These are phyloP conservation scores for Synergus japonicus DNA, from an alignment of 2,888 invertebrate species.

Conservation along the genomic window DNA sequence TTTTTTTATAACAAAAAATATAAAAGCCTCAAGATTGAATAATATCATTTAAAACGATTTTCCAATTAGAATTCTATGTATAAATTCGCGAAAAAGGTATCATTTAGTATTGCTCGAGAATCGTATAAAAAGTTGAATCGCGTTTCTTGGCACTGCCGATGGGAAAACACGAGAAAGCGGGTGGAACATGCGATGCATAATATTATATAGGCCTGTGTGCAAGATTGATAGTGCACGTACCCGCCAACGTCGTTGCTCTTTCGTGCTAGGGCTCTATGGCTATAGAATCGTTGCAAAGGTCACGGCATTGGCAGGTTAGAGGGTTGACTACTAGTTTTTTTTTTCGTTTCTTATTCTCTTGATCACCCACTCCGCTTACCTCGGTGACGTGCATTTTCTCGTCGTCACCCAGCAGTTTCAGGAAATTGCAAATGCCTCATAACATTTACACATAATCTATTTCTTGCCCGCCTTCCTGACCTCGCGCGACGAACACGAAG, in stretches of 20 bases:
- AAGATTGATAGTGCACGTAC: conserved; percentile 35
- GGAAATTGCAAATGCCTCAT: conserved; percentile 14
- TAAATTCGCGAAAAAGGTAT: background rate
- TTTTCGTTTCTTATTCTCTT: background rate
- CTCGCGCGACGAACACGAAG: conserved; percentile 30
- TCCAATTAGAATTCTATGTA: background rate
- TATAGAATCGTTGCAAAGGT: conserved; percentile 24
- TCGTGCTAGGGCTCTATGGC: conserved; percentile 12
- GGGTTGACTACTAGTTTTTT: background rate
- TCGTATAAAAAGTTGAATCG: background rate
- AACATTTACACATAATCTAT: conserved; percentile 12
- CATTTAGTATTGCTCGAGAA: background rate
- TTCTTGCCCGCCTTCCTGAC: conserved; percentile 24
- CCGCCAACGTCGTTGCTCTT: conserved; percentile 21
- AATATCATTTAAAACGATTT: too few species aligned
- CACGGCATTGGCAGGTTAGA: background rate
- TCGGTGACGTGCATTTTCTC: conserved; percentile 19
- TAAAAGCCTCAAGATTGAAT: too few species aligned
- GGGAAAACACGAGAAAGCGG: background rate
- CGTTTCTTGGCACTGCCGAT: conserved; percentile 4
- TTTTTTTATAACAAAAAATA: too few species aligned
- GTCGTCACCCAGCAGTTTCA: conserved; percentile 26
- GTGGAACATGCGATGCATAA: conserved; percentile 22
- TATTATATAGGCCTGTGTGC: conserved; percentile 14
- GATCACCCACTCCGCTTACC: background rate